Base-by-base conservation (phyloP, 2,797 vertebrate species). In the Acanthis flammea region DNA sequence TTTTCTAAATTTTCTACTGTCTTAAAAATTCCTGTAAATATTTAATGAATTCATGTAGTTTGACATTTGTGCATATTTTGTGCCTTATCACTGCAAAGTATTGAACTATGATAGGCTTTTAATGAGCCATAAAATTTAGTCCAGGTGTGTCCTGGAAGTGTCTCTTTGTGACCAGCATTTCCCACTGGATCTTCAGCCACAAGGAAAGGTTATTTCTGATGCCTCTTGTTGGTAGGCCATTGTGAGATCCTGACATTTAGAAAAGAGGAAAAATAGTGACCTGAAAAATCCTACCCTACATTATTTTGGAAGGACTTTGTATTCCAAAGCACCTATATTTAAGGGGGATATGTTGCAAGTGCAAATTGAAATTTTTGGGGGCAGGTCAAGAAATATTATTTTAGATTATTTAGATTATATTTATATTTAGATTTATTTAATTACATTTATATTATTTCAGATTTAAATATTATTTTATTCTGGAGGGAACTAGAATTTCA, bases 281-380 rank as follows among this genome's bases (percentile, higher is more conserved):
- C 19, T 44, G 25, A 80, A 86, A 80, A 78, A 39, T 58, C 54
- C 30, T 61, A n/a, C 7, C 3, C 7, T 74, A 7, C 2, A 0
- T 72, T 80, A 53, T 86, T 67, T 28, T 83, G 45, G 21, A 83
- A 74, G 23, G 42, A 58, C 13, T 73, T 86, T 33, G 3, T 74
- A 21, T 71, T 85, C 18, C 30, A 44, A 76, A 79, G 13, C 11
- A 44, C 10, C 25, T 66, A 7, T 48, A 45, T 63, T 87, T 79
- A 57, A 66, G 23, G 10, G 8, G 24, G 28, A 14, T 16, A 3
- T 91, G 85, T 75, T 66, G 47, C 47, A 79, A 73, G 25, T 24
- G 5, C 6, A 35, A 3, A 39, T 50, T 61, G 4, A 61, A 66
- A 7, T 54, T 76, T 61, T 68, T 25, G 0, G 3, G 1, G 2